Conservation (phyloP, 2,888 invertebrate species). For the Megaustenia siamemsis region DNA sequence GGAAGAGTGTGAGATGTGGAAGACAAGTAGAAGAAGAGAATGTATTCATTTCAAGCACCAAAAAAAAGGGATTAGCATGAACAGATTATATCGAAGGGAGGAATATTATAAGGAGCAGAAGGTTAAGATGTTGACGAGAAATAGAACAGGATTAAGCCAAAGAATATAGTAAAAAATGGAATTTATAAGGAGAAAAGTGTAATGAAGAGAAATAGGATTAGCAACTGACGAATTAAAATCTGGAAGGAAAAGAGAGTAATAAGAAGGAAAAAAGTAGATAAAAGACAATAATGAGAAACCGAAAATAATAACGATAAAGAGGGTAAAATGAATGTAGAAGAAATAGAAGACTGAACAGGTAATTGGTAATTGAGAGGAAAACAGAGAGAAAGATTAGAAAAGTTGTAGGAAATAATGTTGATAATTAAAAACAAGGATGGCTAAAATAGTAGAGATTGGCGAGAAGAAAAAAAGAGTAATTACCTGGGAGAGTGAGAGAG, state of each 20-base stretch:
- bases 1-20: neutral
- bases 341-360: too few species aligned
- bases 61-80: too few species aligned
- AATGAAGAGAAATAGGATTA: neutral
- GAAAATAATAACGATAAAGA: neutral
- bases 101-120: too few species aligned
- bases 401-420: neutral
- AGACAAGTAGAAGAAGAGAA: neutral
- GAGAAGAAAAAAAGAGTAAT: neutral
- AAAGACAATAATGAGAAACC: too few species aligned
- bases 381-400: neutral
- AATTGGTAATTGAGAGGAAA: neutral
- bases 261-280: neutral
- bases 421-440: neutral
- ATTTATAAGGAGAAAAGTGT: too few species aligned
- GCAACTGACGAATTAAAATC: neutral
- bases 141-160: too few species aligned
- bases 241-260: neutral
- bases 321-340: too few species aligned
- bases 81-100: too few species aligned
- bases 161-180: neutral
- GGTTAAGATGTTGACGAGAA: too few species aligned
- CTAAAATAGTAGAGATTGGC: neutral
- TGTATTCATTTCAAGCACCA: too few species aligned
- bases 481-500: too few species aligned